These are phyloP conservation scores for Lissonota sp. DNA, from an alignment of 2,888 invertebrate genomes.

Conservation along the genomic window DNA sequence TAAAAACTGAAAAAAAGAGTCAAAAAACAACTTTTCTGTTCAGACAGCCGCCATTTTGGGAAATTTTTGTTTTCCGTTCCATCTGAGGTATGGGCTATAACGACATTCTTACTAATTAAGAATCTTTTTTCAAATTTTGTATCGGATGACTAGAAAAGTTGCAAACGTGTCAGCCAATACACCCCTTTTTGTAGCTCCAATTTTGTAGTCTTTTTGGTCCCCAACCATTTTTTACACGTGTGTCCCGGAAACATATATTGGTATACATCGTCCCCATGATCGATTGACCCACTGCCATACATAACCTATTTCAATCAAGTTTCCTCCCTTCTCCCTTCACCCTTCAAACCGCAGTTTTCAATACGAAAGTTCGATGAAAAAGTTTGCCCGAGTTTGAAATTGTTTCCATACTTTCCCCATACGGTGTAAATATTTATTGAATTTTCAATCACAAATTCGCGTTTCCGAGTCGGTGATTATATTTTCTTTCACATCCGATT, in stretches of 20 bases:
- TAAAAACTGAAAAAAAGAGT: too few relatives aligned
- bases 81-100: too few relatives aligned
- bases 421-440: conserved; percentile 35
- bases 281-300: conserved; percentile 39
- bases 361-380: conserved; percentile 2
- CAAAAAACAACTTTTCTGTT: too few relatives aligned
- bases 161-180: too few relatives aligned
- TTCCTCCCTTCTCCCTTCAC: background rate
- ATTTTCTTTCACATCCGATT: background rate
- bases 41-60: too few relatives aligned
- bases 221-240: too few relatives aligned
- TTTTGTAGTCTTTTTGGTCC: too few relatives aligned
- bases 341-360: background rate
- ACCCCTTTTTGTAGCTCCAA: too few relatives aligned
- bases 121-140: too few relatives aligned
- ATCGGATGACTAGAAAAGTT: too few relatives aligned
- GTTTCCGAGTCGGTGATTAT: background rate
- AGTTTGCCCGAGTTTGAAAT: conserved; percentile 18
- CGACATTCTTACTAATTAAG: too few relatives aligned
- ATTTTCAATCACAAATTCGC: background rate
- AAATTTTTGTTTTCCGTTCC: too few relatives aligned
- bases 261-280: background rate
- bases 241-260: background rate
- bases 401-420: background rate
- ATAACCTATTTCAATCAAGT: background rate